phyloP scores from a whole-genome alignment of 2,113 vertebrate species.

The Indicator maculatus region DNA sequence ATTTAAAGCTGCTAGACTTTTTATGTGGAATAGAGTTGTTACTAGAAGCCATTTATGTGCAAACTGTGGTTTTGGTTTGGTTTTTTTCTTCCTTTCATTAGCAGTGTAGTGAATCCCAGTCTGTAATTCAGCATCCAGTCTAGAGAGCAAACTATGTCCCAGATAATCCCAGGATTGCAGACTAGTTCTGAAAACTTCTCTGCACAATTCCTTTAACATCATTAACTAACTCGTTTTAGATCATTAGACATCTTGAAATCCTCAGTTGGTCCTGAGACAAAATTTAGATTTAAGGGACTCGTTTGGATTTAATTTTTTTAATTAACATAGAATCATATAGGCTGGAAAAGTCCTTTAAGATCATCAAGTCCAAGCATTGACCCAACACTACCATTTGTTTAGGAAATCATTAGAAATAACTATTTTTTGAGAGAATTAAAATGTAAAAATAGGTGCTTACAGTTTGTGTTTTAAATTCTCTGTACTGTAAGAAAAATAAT shows the following conservation, averaged over 20 bases:
- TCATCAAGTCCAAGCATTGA: no score
- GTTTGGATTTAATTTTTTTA: background rate
- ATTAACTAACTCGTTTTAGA: background rate
- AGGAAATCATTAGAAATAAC: background rate
- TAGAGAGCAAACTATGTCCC: background rate
- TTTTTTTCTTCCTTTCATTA: background rate
- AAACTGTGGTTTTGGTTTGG: background rate
- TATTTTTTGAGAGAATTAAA: background rate
- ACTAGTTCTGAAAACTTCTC: background rate
- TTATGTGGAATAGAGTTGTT: background rate
- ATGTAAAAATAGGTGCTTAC: background rate
- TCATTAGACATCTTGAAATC: background rate
- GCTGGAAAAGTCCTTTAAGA: no score
- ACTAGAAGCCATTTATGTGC: background rate
- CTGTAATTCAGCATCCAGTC: background rate
- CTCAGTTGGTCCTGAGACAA: background rate
- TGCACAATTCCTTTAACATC: background rate
- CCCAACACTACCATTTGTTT: background rate
- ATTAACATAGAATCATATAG: no score
- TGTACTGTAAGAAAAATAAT: background rate
- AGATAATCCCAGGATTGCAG: background rate
- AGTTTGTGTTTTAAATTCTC: background rate
- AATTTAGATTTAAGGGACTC: background rate
- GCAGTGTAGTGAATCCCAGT: background rate
- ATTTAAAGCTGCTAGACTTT: background rate